phyloP scores from a whole-genome alignment of 2,888 invertebrate species.

The Acronicta leporina region DNA sequence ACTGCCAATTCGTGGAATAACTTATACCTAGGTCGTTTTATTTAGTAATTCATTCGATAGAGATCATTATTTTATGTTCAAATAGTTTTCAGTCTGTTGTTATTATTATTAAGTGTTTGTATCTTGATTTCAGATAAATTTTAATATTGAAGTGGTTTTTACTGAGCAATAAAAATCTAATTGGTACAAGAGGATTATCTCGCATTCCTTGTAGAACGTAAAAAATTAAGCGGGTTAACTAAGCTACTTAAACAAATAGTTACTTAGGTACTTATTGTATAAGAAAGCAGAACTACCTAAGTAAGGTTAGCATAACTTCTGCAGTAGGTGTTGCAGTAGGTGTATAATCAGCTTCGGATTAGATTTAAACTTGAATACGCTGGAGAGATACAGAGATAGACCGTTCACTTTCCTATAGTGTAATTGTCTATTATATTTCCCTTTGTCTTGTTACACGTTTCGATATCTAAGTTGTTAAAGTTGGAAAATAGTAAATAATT shows the following conservation, averaged over 20 bases:
- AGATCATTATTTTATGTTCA: constrained; percentile 22
- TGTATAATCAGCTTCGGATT: background rate
- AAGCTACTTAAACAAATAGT: too few relatives aligned
- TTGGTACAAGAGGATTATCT: too few relatives aligned
- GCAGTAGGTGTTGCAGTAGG: background rate
- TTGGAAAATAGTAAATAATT: background rate
- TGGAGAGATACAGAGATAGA: background rate
- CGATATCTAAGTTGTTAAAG: constrained; percentile 14
- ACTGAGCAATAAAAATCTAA: too few relatives aligned
- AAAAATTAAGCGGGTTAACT: background rate
- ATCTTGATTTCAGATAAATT: background rate
- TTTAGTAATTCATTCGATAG: constrained; percentile 37
- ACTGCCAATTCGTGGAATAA: constrained; percentile 65
- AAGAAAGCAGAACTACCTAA: too few relatives aligned
- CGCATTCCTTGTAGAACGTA: background rate
- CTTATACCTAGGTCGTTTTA: constrained; percentile 58
- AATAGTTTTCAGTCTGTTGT: constrained; percentile 5
- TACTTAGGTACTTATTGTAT: too few relatives aligned
- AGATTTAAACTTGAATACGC: constrained; percentile 4
- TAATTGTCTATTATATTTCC: background rate
- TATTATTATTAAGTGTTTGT: constrained; percentile 9
- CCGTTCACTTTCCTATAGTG: constrained; percentile 23
- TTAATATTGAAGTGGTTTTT: too few relatives aligned
- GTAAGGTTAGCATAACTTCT: too few relatives aligned
- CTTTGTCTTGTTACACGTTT: constrained; percentile 3